Base-by-base conservation (phyloP, 2,113 vertebrate species). In the Zosterops pallidus region DNA sequence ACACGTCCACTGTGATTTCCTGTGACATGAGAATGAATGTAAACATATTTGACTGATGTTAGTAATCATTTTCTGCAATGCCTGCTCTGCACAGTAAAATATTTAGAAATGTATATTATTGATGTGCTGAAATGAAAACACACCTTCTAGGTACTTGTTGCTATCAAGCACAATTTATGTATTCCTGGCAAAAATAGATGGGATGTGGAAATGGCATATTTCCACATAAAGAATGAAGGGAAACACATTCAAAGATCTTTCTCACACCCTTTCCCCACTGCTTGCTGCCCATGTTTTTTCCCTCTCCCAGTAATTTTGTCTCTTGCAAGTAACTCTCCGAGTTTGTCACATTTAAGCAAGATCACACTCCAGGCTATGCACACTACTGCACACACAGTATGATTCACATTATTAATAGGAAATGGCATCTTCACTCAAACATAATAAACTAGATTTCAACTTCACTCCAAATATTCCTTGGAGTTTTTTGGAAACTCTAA, bases 21-120 rank as follows among this genome's bases (percentile, higher is more conserved):
- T 68, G 3, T 25, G 56, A 53, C 20, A 35, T 5, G 33, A 83
- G 55, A 80, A 80, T 46, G 14, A 88, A 65, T 14, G 28, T n/a
- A 75, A 92, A 91, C 33, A 12, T 56, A 18, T 37, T 79, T 89
- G 47, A 44, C 47, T 82, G n/a, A 24, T 18, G 14, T 69, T 63
- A 79, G 47, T 11, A 84, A 60, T 46, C 4, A 44, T 75, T 84
- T 83, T 71, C 52, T 75, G 47, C 14, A 72, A 56, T 62, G 39
- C 17, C 37, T 60, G 19, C 24, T 91, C 69, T 46, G 20, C 65
- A 35, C 14, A 53, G 10, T 46, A 35, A 50, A 59, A 83, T 24
- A 28, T 49, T 64, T 84, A 83, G 69, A 83, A 89, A 69, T 84
- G 29, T 33, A 71, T 80, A 33, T 33, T 93, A 83, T 35, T 95